These are phyloP conservation scores for Centruroides vittatus DNA, from an alignment of 1,140 invertebrate genomes.

Conservation along the genomic window DNA sequence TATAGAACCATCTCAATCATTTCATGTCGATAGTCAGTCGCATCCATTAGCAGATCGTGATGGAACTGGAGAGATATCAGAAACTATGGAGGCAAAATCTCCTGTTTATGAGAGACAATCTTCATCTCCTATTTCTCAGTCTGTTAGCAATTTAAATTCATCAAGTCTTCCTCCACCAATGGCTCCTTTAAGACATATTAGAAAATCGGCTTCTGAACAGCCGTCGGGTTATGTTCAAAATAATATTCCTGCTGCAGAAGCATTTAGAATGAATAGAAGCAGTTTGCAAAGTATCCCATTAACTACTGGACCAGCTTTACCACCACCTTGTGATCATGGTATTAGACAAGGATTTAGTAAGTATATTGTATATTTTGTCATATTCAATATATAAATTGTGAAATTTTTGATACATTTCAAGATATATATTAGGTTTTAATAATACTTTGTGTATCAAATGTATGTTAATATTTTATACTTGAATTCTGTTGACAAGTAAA, in stretches of 20 bases:
- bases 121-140: conserved; percentile 1
- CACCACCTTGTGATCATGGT: conserved; percentile 2
- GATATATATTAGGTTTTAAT: too few species aligned
- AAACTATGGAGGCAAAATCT: background rate
- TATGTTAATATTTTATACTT: too few species aligned
- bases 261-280: background rate
- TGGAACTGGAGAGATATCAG: background rate
- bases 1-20: conserved; percentile 14
- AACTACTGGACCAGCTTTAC: background rate
- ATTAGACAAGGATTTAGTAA: conserved; percentile 14
- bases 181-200: background rate
- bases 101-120: conserved; percentile 2
- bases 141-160: conserved; percentile 1
- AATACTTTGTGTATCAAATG: too few species aligned
- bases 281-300: conserved; percentile 8
- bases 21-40: conserved; percentile 12
- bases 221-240: background rate
- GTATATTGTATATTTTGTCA: background rate
- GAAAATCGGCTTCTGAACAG: background rate
- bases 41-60: conserved; percentile 2
- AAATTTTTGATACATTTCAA: too few species aligned
- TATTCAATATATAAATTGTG: too few species aligned
- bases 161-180: conserved; percentile 7
- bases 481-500: too few species aligned
- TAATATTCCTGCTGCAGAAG: conserved; percentile 7